Evolutionary conservation across 1,140 invertebrate species (phyloP).

Genomic region (Radopholus similis): DNA sequence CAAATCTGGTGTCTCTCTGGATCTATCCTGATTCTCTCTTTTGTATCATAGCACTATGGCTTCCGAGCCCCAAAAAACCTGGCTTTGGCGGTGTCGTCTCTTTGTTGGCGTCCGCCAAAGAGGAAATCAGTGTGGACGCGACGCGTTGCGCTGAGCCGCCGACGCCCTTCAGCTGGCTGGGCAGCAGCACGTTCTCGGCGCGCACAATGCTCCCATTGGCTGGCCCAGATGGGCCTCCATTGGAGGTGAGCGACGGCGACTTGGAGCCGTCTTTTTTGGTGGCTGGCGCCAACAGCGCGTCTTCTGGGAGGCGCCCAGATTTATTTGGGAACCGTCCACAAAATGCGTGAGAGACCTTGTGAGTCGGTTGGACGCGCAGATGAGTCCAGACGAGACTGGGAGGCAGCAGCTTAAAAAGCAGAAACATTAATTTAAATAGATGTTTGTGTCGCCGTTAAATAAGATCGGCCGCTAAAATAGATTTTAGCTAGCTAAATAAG

Average conservation of each 20-base stretch:
- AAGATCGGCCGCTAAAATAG: no score
- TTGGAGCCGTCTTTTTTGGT: not conserved
- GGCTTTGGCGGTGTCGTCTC: no score
- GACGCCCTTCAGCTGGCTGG: not conserved
- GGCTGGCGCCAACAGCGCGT: no score
- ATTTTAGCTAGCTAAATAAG: no score
- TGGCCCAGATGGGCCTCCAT: not conserved
- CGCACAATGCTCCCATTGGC: not conserved
- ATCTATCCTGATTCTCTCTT: not conserved
- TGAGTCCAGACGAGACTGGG: no score
- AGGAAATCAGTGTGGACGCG: not conserved
- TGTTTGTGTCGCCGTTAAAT: no score
- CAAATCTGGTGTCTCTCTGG: not conserved
- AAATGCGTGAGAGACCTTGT: not conserved
- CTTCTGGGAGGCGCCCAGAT: no score
- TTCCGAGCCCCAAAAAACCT: not conserved
- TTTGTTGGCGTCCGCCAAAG: not conserved
- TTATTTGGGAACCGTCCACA: not conserved
- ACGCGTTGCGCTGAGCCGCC: not conserved
- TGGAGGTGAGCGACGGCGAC: not conserved
- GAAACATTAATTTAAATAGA: no score
- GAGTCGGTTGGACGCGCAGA: no score
- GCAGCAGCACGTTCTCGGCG: not conserved
- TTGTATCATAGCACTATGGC: not conserved
- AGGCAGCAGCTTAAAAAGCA: no score